phyloP scores from a whole-genome alignment of 1,140 invertebrate species.

The Lucilia cuprina region DNA sequence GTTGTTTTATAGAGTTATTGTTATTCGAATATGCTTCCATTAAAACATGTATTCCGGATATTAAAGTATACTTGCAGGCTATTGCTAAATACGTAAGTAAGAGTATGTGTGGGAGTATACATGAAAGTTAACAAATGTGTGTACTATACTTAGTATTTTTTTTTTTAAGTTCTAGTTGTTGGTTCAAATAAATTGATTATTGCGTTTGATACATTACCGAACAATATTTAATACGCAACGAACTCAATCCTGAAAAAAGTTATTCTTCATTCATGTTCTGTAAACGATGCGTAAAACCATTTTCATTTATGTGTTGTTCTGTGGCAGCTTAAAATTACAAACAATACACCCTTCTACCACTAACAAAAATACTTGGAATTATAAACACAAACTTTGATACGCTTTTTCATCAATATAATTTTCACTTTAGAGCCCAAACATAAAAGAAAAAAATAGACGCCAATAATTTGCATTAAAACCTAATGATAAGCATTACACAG shows the following conservation, averaged over 20 bases:
- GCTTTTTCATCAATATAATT: conserved; percentile 2
- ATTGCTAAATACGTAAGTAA: too few species aligned
- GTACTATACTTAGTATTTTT: too few species aligned
- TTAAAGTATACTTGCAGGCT: too few species aligned
- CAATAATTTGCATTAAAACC: background rate
- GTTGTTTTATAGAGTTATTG: too few species aligned
- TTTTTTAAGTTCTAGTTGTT: background rate
- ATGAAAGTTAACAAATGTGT: too few species aligned
- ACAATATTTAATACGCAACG: background rate
- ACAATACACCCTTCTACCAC: background rate
- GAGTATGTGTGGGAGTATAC: too few species aligned
- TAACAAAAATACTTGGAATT: background rate
- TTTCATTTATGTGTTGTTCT: background rate
- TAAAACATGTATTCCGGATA: too few species aligned
- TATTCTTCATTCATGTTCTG: background rate
- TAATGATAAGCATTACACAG: background rate
- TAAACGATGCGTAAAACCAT: background rate
- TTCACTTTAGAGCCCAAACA: background rate
- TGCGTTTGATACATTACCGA: background rate
- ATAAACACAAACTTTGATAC: background rate
- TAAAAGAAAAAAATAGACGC: background rate
- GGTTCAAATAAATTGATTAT: background rate
- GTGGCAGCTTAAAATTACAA: too few species aligned
- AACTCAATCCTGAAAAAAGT: too few species aligned
- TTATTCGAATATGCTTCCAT: too few species aligned